Percentiles rank a stretch among this genome's conserved stretches.
phyloP scores from a whole-genome alignment of 2,797 vertebrate species.

The Artibeus jamaicensis region DNA sequence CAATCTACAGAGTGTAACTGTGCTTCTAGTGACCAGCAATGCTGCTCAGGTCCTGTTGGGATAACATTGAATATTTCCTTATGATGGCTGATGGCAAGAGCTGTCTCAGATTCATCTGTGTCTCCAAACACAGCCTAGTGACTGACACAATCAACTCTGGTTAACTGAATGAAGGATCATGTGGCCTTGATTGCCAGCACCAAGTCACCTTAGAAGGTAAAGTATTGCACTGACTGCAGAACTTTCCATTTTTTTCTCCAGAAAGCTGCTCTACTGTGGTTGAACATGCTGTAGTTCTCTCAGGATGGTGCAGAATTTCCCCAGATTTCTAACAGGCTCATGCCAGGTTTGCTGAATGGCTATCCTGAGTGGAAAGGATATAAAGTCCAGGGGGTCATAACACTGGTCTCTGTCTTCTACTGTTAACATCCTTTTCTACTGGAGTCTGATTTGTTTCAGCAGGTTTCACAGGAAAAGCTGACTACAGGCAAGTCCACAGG shows the following conservation, averaged over 20 bases:
- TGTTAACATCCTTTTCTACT: neutral
- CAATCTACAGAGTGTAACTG: neutral
- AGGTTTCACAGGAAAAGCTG: neutral
- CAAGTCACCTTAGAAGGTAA: neutral
- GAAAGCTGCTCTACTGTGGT: neutral
- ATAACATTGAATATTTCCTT: neutral
- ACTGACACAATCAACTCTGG: neutral
- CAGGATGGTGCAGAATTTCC: neutral
- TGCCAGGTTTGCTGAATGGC: fast-evolving
- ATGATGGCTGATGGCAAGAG: neutral
- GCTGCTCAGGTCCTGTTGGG: neutral
- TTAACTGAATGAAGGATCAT: neutral
- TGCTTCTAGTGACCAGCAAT: neutral
- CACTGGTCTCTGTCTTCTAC: fast-evolving
- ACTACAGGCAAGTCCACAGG: neutral
- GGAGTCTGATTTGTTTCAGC: neutral
- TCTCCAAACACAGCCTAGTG: neutral
- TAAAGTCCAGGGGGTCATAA: neutral
- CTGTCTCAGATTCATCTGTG: neutral
- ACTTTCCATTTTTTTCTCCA: neutral
- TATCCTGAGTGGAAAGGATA: neutral
- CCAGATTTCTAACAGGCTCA: neutral
- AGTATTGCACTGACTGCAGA: neutral
- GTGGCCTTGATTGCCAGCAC: neutral
- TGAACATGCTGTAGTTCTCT: neutral